A percentile compares a stretch with the other conserved stretches of the same genome.
Conservation (phyloP, 2,797 vertebrate species). For the Microchirus variegatus region DNA sequence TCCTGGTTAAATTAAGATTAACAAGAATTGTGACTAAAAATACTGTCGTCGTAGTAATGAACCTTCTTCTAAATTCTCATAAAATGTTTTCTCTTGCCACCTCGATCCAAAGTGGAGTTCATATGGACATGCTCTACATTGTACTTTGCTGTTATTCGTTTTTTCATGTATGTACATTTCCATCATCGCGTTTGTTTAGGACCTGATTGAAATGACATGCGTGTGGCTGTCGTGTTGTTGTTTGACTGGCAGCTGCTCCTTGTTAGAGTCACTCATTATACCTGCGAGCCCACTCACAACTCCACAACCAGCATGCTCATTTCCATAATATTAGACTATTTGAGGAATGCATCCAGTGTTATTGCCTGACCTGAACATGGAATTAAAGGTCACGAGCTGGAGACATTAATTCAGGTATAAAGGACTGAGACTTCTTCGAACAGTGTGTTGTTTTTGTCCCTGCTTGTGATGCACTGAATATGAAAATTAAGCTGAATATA, state of each 20-base stretch:
- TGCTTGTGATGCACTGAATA: slow-evolving; percentile 29
- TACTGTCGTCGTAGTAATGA: background rate
- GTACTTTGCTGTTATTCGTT: background rate
- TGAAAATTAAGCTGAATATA: slow-evolving; percentile 46
- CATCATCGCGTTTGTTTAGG: background rate
- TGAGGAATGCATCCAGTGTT: slow-evolving; percentile 46
- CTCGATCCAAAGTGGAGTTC: background rate
- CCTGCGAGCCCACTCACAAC: slow-evolving; percentile 38
- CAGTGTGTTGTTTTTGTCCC: slow-evolving; percentile 56
- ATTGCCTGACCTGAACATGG: slow-evolving; percentile 43
- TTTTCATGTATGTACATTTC: too few species aligned
- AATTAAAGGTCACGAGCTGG: slow-evolving; percentile 60
- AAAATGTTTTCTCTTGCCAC: background rate
- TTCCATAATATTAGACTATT: slow-evolving; percentile 67
- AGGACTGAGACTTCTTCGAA: slow-evolving; percentile 28
- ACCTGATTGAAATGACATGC: slow-evolving; percentile 13
- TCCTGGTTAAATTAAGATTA: background rate
- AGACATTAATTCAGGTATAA: slow-evolving; percentile 42
- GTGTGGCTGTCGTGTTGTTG: slow-evolving; percentile 16
- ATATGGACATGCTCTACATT: background rate
- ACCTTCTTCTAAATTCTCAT: background rate
- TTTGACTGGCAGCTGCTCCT: slow-evolving; percentile 64
- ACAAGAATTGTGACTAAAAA: background rate
- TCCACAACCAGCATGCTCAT: slow-evolving; percentile 50
- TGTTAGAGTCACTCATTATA: slow-evolving; percentile 63